These are phyloP conservation scores for Dermatemys mawii DNA, from an alignment of 2,113 vertebrate genomes.

Conservation along the genomic window DNA sequence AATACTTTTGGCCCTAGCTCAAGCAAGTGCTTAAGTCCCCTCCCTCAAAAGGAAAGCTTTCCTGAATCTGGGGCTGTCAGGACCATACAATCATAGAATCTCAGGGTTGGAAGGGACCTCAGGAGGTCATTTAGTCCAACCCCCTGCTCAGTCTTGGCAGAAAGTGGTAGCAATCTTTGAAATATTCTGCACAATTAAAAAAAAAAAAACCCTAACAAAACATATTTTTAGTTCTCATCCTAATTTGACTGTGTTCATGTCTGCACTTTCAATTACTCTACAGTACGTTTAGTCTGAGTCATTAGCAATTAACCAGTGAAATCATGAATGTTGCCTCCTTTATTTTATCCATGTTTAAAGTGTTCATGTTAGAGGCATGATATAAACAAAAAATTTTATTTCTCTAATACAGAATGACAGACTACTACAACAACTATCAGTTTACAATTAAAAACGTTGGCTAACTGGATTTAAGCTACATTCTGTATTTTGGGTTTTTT, in stretches of 20 bases:
- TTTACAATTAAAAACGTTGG: constrained; percentile 56
- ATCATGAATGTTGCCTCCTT: constrained; percentile 42
- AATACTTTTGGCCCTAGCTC: neutral
- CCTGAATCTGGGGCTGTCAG: neutral
- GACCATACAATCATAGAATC: too few species aligned
- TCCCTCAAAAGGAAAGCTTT: neutral
- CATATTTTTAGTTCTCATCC: neutral
- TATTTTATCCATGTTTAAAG: neutral
- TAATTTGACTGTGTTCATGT: neutral
- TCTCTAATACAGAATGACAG: constrained; percentile 68
- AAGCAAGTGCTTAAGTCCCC: neutral
- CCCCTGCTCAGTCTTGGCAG: neutral
- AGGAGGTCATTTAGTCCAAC: too few species aligned
- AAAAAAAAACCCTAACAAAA: too few species aligned
- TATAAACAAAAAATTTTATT: constrained; percentile 64
- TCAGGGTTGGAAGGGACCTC: too few species aligned
- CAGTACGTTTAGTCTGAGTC: neutral
- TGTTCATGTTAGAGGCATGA: constrained; percentile 66
- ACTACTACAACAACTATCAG: constrained; percentile 55
- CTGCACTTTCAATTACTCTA: neutral
- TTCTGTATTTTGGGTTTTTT: constrained; percentile 46
- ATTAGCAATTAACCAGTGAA: constrained; percentile 35
- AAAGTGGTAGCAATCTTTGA: neutral
- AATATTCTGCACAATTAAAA: neutral
- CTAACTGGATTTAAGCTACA: constrained; percentile 50